Base-by-base conservation (phyloP, 2,797 vertebrate species). In the Oreochromis mossambicus region DNA sequence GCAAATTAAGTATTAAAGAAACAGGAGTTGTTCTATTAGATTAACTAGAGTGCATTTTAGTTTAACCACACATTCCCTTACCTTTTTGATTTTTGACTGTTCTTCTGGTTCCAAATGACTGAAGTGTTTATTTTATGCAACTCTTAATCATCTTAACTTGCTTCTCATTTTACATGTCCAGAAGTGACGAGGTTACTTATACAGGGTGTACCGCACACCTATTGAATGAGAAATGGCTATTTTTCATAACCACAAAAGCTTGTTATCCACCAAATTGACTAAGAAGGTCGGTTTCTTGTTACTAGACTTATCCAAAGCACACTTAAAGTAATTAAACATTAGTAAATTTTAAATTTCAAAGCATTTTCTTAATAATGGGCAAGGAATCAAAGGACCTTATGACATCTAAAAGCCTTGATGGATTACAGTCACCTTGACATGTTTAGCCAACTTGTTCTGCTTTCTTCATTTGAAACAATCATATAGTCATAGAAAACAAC, bases 71-170 rank as follows among this genome's bases (percentile, higher is more conserved):
- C 84, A 89, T 83, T 75, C 52, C 68, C n/a, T 80, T 51, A 58
- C 41, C 86, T 79, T 70, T 61, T 29, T 36, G 14, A 26, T 38
- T 83, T 91, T 61, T 85, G 87, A 82, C 68, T 79, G 80, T 82
- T 85, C 79, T 86, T 91, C 88, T 85, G 84, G 86, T 92, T 92
- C 79, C 87, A 80, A 93, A 89, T 92, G 87, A 95, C 89, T 91
- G 87, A 92, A 68, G 9, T 73, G 50, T 84, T 83, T 43, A 68
- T 84, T 87, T 87, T 79, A 90, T 81, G 88, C 83, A 66, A 55
- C 83, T 81, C 85, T 86, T 38, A 83, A 91, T 86, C 51, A 68
- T 83, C 75, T 81, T 70, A 68, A 82, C 83, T 78, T 79, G n/a
- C 78, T 87, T 83, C 82, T 88, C 56, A 26, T 50, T 56, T 79